A percentile compares a stretch with the other conserved stretches of the same genome.
Conservation (phyloP, 2,797 vertebrate genomes). For the Fistularia commersonii region DNA sequence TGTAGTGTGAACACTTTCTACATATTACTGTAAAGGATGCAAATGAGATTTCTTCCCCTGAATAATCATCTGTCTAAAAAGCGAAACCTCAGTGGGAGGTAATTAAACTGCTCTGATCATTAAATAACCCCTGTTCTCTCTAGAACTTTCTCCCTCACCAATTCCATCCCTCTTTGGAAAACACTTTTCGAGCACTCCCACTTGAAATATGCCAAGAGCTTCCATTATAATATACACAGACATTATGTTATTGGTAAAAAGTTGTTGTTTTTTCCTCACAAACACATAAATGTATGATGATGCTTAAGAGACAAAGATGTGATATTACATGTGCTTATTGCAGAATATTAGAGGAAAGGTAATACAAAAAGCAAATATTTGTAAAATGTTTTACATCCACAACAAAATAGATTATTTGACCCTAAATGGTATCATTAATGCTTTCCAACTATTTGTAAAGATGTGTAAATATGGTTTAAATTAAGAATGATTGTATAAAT, state of each 20-base stretch:
- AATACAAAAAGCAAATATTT: too few species aligned
- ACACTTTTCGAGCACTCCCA: background rate
- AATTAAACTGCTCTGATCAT: conserved; percentile 68
- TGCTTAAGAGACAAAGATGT: too few species aligned
- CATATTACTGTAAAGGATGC: conserved; percentile 69
- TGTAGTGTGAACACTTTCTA: conserved; percentile 63
- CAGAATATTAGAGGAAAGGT: too few species aligned
- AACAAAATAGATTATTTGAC: too few species aligned
- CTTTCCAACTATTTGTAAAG: too few species aligned
- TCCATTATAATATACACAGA: conserved; percentile 11
- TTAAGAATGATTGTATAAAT: too few species aligned
- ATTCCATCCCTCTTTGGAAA: conserved; percentile 19
- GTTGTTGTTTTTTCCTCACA: too few species aligned
- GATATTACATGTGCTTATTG: too few species aligned
- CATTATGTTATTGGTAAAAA: conserved; percentile 9
- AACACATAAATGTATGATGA: background rate
- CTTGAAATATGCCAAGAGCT: background rate
- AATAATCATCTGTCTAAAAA: conserved; percentile 70
- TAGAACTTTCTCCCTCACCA: conserved; percentile 5
- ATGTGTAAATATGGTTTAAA: too few species aligned
- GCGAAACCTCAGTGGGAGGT: conserved; percentile 65
- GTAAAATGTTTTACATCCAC: too few species aligned
- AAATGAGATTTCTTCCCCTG: conserved; percentile 67
- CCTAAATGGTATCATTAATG: too few species aligned
- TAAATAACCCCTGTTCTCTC: conserved; percentile 63